Base-by-base conservation (phyloP, 2,113 vertebrate genomes). In the Actenoides hombroni region DNA sequence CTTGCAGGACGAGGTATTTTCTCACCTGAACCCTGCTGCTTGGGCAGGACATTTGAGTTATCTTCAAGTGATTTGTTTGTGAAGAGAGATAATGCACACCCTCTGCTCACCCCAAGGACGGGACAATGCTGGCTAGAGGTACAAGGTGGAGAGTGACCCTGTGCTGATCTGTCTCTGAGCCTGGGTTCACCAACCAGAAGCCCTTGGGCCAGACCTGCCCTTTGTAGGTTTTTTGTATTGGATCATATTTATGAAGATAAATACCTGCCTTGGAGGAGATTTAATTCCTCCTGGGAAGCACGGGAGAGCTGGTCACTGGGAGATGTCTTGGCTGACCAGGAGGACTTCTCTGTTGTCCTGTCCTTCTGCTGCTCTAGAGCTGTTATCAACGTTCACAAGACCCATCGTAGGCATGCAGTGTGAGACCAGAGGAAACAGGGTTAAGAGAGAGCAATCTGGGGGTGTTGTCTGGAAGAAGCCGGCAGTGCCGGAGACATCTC, bases 391-490 rank as follows among this genome's bases (percentile, higher is more conserved):
- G 35, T 63, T 56, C 23, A 5, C 56, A 19, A 6, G 26, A 20
- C 51, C 40, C 24, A 21, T 5, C 1, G 2, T 29, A 29, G 67
- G 56, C 44, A 39, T 3, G 0, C 20, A 2, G 35, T 14, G 48
- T 6, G 6, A 15, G 6, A 37, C 44, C 24, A 57, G 53, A 33
- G 35, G 10, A 6, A 68, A 33, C 2, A 2, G 37, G 37, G 35
- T 12, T 3, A 18, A 77, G 29, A 16, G 44, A 24, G 6, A 18
- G 25, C 0, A 2, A 61, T 25, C 56, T 69, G 44, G 37, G 6
- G 24, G 39, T 5, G 28, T 14, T 53, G 46, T 16, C 44, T 65
- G 60, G 37, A 21, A 68, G 74, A 56, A 57, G 33, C 28, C 40
- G 11, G 40, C 48, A 19, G 61, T 39, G 40, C 48, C 40, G 37